Base-by-base conservation (phyloP, 2,888 invertebrate species). In the Polia nebulosa region DNA sequence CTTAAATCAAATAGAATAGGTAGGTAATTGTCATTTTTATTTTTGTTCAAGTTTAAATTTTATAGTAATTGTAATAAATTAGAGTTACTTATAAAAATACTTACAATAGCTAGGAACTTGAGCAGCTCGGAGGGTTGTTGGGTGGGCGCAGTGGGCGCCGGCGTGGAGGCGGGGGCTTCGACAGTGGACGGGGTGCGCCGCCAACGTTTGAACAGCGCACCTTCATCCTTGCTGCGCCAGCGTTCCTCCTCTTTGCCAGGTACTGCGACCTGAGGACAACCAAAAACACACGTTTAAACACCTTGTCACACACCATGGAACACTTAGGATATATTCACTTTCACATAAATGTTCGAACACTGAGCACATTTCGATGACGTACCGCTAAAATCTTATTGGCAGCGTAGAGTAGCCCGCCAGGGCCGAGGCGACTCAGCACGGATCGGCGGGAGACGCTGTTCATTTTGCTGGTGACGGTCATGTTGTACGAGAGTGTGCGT, bases 31-130 rank as follows among this genome's bases (percentile, higher is more conserved):
- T 13, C 1, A 2, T 34, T 1, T 6, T 45, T 8, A 13, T 8
- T 52, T 34, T 20, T 34, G 3, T 27, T 20, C 2, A 44, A 25
- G 4, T 58, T 34, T 22, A 13, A n/a, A 22, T 0, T 25, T 39
- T 25, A 8, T 9, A 7, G 22, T 29, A 55, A 32, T 49, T 45
- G 11, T 29, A 39, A 41, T 15, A 8, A 0, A 34, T 17, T 34
- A 17, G 41, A 49, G 9, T 27, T 17, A n/a, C 0, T 44, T 29
- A 22, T 32, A 29, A 34, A 6, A 70, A 84, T 93, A 97, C 97
- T 97, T 96, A 97, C 97, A 96, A 97, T 97, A 87, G 97, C 97
- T 91, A 98, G 94, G 91, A 97, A 97, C 94, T 98, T 97, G 82
- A 98, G 96, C 82, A 96, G 87, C 51, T 96, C 96, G 57, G 96